A percentile compares a stretch with the other conserved stretches of the same genome.
Conservation (phyloP, 2,113 vertebrate genomes). For the Phaethornis superciliosus region DNA sequence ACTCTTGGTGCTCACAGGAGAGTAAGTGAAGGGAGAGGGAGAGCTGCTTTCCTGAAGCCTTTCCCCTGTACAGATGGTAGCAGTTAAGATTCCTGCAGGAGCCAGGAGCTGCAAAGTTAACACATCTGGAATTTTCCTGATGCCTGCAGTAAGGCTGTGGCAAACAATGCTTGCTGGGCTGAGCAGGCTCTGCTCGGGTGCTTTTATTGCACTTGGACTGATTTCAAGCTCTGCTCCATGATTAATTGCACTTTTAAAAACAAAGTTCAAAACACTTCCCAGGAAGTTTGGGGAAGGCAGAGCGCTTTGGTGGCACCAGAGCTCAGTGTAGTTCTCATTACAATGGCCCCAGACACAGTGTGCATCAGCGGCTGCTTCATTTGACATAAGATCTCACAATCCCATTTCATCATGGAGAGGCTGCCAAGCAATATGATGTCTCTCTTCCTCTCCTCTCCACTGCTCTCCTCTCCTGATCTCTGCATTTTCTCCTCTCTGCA, state of each 20-base stretch:
- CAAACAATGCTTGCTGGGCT: slow-evolving; percentile 35
- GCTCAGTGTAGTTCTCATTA: background rate
- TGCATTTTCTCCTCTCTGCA: no score
- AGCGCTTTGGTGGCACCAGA: background rate
- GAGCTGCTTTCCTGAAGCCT: background rate
- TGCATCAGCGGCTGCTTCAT: background rate
- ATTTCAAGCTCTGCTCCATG: slow-evolving; percentile 50
- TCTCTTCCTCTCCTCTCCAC: background rate
- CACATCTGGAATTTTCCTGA: slow-evolving; percentile 70
- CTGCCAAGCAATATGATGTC: fast-evolving
- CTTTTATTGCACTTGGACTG: slow-evolving; percentile 66
- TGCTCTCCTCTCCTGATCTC: no score
- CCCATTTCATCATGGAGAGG: background rate
- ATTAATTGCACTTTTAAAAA: slow-evolving; percentile 65
- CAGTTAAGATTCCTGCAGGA: slow-evolving; percentile 73
- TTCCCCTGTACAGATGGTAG: slow-evolving; percentile 52
- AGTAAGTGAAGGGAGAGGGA: background rate
- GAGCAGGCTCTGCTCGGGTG: slow-evolving; percentile 27
- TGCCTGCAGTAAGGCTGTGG: slow-evolving; percentile 51
- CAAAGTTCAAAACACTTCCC: slow-evolving; percentile 65
- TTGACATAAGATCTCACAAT: background rate
- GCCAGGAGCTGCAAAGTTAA: slow-evolving; percentile 63
- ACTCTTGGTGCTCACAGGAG: background rate
- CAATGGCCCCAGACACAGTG: background rate
- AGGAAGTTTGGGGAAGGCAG: slow-evolving; percentile 48